Percentiles rank a stretch among this genome's conserved stretches.
Evolutionary conservation across 2,888 invertebrate genomes (phyloP).

Genomic region (Sericinus montela): DNA sequence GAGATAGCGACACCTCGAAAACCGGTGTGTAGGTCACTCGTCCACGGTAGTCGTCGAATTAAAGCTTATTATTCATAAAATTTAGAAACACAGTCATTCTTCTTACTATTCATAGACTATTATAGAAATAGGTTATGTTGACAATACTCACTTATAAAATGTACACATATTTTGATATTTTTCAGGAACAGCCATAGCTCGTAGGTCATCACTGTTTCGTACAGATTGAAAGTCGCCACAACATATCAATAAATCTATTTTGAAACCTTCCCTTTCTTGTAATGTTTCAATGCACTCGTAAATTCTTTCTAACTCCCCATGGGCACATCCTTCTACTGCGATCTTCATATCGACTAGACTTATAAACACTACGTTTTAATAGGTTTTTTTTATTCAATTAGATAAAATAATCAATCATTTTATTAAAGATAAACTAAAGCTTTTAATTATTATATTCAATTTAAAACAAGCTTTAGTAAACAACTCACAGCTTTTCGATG

Average conservation of each 20-base stretch:
- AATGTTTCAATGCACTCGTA: constrained; percentile 90
- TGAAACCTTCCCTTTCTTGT: constrained; percentile 85
- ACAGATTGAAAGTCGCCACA: constrained; percentile 99
- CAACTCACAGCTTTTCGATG: no score
- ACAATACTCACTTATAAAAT: constrained; percentile 90
- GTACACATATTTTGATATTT: constrained; percentile 94
- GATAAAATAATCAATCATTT: no score
- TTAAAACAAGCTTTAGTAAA: no score
- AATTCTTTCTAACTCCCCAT: constrained; percentile 97
- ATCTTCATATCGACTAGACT: constrained; percentile 84
- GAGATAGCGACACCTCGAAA: no score
- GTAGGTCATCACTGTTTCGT: constrained; percentile 91
- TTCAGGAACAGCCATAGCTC: constrained; percentile 96
- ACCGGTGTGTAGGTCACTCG: no score
- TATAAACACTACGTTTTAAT: no score
- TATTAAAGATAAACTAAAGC: no score
- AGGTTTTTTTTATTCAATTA: no score
- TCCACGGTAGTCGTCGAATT: no score
- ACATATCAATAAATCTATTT: constrained; percentile 95
- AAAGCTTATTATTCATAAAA: no score
- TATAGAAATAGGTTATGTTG: constrained; percentile 4
- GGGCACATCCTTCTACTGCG: constrained; percentile 98
- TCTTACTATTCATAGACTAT: not conserved
- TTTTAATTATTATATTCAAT: no score
- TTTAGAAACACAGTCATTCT: not conserved